Evolutionary conservation across 2,888 invertebrate genomes (phyloP).

Genomic region (Brachyptera putata): DNA sequence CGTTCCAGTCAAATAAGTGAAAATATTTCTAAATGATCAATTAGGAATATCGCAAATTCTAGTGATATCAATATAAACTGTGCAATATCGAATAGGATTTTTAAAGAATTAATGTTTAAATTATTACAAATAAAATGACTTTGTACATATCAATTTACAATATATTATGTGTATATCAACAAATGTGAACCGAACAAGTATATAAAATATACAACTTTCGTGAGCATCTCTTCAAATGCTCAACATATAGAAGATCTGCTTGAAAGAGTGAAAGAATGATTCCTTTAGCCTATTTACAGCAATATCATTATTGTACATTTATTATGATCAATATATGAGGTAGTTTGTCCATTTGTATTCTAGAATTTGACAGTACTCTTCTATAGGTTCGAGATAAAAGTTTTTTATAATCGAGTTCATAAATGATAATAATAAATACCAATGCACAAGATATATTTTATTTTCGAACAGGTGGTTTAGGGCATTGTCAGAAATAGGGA

Average conservation of each 20-base stretch:
- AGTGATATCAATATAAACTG: conserved; percentile 14
- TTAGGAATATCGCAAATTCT: background rate
- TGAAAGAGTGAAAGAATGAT: background rate
- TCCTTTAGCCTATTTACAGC: background rate
- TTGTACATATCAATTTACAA: conserved; percentile 28
- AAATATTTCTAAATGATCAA: too few relatives aligned
- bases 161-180: too few relatives aligned
- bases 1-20: too few relatives aligned
- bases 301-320: background rate
- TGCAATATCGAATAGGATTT: conserved; percentile 25
- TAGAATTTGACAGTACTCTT: too few relatives aligned
- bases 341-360: conserved; percentile 16
- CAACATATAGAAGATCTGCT: conserved; percentile 5
- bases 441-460: too few relatives aligned
- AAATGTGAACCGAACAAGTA: too few relatives aligned
- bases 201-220: conserved; percentile 15
- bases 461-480: too few relatives aligned
- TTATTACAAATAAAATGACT: conserved; percentile 7
- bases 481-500: too few relatives aligned
- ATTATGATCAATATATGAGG: background rate
- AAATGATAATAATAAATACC: too few relatives aligned
- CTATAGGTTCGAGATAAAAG: background rate
- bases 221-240: conserved; percentile 8
- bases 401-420: background rate
- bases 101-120: background rate